Base-by-base conservation (phyloP, 2,113 vertebrate genomes). In the Nymphicus hollandicus region DNA sequence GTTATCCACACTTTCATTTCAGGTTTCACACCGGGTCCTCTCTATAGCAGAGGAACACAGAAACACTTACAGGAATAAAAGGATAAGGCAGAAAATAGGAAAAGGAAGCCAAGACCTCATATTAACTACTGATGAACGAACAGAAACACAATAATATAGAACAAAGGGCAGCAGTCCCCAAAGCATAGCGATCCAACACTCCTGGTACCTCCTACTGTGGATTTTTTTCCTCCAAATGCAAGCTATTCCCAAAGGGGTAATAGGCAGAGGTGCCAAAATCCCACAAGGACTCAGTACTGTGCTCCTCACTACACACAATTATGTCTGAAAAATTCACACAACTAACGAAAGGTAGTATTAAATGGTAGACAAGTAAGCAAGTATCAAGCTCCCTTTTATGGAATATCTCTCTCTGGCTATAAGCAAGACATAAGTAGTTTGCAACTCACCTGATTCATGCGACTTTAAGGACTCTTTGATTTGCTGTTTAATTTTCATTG, bases 401-500 rank as follows among this genome's bases (percentile, higher is more conserved):
- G 25, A 13, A 86, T 73, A 2, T 33, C 27, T 61, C 37, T 31
- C 63, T 60, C 46, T 61, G 23, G 58, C 17, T 58, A n/a, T 20
- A 64, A 90, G 46, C 7, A 82, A 81, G n/a, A 79, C 55, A 60
- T 41, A 7, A 77, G 33, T 22, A 88, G 13, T 37, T 19, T 78
- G 73, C 68, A 86, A 95, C 72, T 66, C 88, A 97, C 96, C 96
- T 95, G 88, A 71, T 90, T 95, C 95, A 91, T 98, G 98, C 97
- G 97, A 97, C 97, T 90, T 98, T 88, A 92, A 96, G 80, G 95
- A 91, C 24, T 84, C 97, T 64, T 97, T 98, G 41, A 96, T 97
- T 55, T 98, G 92, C 12, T 94, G 96, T 95, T 99, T 99, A 58
- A 99, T 97, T 91, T 99, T 98, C 96, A 98, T 97, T n/a, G 98